Conservation (phyloP, 2,888 invertebrate genomes). For the Polylopha cassiicola region DNA sequence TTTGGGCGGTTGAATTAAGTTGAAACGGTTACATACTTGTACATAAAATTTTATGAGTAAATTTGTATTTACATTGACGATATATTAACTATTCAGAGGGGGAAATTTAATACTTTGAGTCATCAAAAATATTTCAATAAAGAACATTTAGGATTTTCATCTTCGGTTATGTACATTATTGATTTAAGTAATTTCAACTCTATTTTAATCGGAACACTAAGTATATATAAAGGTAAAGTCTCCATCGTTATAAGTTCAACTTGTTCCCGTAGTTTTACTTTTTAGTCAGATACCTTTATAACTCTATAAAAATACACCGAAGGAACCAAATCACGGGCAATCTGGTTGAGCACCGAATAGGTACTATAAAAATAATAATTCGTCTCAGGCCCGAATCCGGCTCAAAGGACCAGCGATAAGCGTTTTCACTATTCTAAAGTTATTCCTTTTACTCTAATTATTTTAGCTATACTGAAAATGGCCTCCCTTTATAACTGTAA, state of each 20-base stretch:
- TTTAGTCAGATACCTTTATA: conserved; percentile 17
- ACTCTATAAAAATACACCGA: conserved; percentile 32
- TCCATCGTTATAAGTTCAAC: conserved; percentile 21
- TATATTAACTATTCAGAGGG: no score
- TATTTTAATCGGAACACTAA: no score
- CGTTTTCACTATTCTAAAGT: conserved; percentile 17
- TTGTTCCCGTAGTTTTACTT: conserved; percentile 17
- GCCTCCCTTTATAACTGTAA: no score
- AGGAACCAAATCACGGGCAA: conserved; percentile 67
- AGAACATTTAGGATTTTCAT: no score
- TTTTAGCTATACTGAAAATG: no score
- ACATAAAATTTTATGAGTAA: no score
- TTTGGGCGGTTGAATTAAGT: conserved; percentile 15
- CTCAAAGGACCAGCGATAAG: conserved; percentile 24
- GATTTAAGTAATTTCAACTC: no score
- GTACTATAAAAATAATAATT: conserved; percentile 73
- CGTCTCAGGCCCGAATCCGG: conserved; percentile 42
- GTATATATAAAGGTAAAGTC: conserved; percentile 14
- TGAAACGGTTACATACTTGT: conserved; percentile 7
- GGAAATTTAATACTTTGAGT: no score
- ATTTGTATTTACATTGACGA: no score
- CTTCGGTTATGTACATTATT: no score
- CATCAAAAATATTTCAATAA: no score
- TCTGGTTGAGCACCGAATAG: conserved; percentile 63
- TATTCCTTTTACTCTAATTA: no score